Evolutionary conservation across 1,140 invertebrate genomes (phyloP).

Genomic region (Drosophila sechellia): DNA sequence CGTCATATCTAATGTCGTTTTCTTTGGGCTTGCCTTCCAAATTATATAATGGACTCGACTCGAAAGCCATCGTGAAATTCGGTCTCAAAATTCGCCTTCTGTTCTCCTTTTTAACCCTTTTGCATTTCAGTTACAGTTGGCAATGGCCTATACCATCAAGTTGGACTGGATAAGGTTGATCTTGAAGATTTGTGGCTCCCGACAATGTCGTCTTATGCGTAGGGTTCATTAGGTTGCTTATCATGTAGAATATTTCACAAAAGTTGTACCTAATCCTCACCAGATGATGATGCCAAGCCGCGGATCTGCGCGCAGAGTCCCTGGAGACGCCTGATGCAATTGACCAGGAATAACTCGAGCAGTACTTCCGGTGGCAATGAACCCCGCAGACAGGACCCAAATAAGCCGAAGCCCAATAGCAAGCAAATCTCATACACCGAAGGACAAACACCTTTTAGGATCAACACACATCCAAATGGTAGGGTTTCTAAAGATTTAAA

Average conservation of each 20-base stretch:
- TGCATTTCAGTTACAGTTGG: slow-evolving; percentile 1
- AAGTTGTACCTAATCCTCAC: neutral
- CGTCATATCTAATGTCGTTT: neutral
- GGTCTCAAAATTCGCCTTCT: slow-evolving; percentile 13
- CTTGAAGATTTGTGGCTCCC: neutral
- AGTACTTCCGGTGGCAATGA: neutral
- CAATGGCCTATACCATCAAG: slow-evolving; percentile 12
- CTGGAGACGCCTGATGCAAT: neutral
- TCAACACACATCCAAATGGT: neutral
- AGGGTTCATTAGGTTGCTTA: neutral
- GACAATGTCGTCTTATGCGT: neutral
- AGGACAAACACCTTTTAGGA: neutral
- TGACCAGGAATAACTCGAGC: slow-evolving; percentile 1
- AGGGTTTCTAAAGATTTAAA: neutral
- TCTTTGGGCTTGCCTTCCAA: neutral
- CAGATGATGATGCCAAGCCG: neutral
- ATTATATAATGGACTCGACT: slow-evolving; percentile 4
- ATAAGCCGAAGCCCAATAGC: neutral
- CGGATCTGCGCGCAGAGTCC: neutral
- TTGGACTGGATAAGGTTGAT: slow-evolving; percentile 11
- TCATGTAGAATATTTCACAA: neutral
- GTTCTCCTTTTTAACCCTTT: slow-evolving; percentile 3
- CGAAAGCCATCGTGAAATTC: slow-evolving; percentile 6
- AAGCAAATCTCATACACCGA: no score
- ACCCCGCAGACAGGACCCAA: neutral